Evolutionary conservation across 2,888 invertebrate genomes (phyloP).

Genomic region (Drosophila pseudotakahashii): DNA sequence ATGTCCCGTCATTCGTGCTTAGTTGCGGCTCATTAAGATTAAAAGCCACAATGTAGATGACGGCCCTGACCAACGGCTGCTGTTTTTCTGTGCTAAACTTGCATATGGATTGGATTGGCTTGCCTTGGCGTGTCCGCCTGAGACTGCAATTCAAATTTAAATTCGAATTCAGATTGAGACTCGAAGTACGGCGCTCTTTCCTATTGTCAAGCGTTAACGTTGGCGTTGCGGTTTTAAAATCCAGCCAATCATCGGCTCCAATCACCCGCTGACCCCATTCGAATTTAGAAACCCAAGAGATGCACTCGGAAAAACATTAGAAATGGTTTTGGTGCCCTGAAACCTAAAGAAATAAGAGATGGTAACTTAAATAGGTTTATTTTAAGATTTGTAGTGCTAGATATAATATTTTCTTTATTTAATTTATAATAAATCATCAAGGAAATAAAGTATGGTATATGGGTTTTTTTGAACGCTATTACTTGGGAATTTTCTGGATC

Average conservation of each 20-base stretch:
- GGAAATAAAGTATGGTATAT: no score
- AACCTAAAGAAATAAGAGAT: no score
- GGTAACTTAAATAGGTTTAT: no score
- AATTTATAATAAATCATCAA: no score
- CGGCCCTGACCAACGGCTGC: conserved; percentile 44
- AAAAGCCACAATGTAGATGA: conserved; percentile 28
- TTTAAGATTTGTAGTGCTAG: no score
- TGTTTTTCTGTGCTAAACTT: conserved; percentile 15
- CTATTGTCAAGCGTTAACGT: conserved; percentile 34
- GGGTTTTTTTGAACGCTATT: no score
- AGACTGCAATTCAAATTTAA: conserved; percentile 36
- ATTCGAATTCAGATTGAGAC: conserved; percentile 22
- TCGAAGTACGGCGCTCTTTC: conserved; percentile 13
- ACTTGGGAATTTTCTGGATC: neutral
- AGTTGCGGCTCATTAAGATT: conserved; percentile 35
- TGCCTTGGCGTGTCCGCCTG: conserved; percentile 47
- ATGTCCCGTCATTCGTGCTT: conserved; percentile 33
- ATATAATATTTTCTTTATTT: no score
- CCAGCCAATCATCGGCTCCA: conserved; percentile 39
- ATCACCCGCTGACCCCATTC: conserved; percentile 42
- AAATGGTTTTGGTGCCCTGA: neutral
- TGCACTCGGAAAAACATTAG: conserved; percentile 19
- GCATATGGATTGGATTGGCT: conserved; percentile 40
- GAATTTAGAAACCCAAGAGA: conserved; percentile 15
- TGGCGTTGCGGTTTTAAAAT: conserved; percentile 41